Percentiles rank a stretch among this genome's conserved stretches.
phyloP scores from a whole-genome alignment of 2,113 vertebrate species.

The Coryphaenoides rupestris region DNA sequence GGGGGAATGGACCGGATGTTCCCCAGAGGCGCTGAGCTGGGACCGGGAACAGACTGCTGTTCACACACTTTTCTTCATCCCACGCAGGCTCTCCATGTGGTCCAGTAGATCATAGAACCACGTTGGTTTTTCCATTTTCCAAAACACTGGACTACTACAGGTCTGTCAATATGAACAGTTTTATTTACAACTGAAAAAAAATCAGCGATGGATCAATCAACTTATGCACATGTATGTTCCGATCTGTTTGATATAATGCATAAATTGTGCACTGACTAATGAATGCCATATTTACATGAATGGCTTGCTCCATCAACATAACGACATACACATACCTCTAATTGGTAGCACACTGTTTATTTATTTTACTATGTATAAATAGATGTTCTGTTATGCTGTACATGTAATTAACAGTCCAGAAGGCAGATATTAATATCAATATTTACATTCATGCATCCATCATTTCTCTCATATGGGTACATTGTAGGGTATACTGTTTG shows the following conservation, averaged over 20 bases:
- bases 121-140: conserved; percentile 16
- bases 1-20: too few species aligned
- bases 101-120: too few species aligned
- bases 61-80: background rate
- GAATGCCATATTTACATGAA: conserved; percentile 77
- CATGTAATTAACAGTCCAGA: conserved; percentile 78
- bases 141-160: conserved; percentile 42
- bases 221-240: conserved; percentile 70
- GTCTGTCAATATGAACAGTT: conserved; percentile 75
- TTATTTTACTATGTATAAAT: conserved; percentile 72
- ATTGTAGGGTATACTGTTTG: conserved; percentile 70
- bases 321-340: conserved; percentile 70
- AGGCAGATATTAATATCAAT: conserved; percentile 82
- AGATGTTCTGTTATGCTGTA: conserved; percentile 72
- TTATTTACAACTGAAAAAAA: conserved; percentile 96
- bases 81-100: too few species aligned
- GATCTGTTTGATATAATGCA: conserved; percentile 79
- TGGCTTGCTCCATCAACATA: conserved; percentile 82
- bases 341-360: conserved; percentile 76
- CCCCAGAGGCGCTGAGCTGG: conserved; percentile 20
- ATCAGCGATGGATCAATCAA: conserved; percentile 77
- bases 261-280: conserved; percentile 75
- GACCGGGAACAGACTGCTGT: conserved; percentile 18
- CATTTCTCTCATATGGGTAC: conserved; percentile 75
- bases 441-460: conserved; percentile 94